Conservation (phyloP, 2,113 vertebrate genomes). For the Paramormyrops kingsleyae region DNA sequence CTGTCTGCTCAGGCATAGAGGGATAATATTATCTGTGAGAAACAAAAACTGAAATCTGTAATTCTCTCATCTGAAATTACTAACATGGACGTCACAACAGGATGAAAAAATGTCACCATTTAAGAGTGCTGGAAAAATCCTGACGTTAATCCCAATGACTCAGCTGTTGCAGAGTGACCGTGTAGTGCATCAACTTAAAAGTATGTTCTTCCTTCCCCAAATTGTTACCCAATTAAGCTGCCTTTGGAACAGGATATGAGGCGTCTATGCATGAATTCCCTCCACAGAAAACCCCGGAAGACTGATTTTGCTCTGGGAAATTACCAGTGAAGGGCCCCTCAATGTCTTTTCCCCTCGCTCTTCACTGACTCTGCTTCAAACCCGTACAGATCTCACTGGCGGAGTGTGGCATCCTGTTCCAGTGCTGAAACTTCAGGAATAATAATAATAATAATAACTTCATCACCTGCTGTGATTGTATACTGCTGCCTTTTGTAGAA, state of each 20-base stretch:
- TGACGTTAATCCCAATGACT: not conserved
- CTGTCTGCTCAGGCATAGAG: not conserved
- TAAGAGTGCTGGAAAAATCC: not conserved
- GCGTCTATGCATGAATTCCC: not conserved
- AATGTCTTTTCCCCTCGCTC: not conserved
- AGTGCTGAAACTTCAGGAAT: not conserved
- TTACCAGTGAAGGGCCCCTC: not conserved
- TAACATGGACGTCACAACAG: not conserved
- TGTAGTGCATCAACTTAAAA: not conserved
- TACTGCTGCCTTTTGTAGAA: not conserved
- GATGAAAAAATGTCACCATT: not conserved
- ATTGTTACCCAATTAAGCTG: not conserved
- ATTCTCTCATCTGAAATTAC: not conserved
- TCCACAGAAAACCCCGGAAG: conserved; percentile 10
- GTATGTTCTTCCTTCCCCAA: not conserved
- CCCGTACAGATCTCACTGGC: not conserved
- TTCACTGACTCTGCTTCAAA: not conserved
- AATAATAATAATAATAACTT: not conserved
- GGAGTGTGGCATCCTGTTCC: not conserved
- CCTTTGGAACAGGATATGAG: not conserved
- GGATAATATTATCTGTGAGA: not conserved
- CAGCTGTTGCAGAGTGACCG: not conserved
- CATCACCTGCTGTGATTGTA: not conserved
- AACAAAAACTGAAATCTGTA: not conserved
- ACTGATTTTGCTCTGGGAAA: not conserved